A percentile compares a stretch with the other conserved stretches of the same genome.
phyloP scores from a whole-genome alignment of 2,797 vertebrate species.

The Gymnodraco acuticeps region DNA sequence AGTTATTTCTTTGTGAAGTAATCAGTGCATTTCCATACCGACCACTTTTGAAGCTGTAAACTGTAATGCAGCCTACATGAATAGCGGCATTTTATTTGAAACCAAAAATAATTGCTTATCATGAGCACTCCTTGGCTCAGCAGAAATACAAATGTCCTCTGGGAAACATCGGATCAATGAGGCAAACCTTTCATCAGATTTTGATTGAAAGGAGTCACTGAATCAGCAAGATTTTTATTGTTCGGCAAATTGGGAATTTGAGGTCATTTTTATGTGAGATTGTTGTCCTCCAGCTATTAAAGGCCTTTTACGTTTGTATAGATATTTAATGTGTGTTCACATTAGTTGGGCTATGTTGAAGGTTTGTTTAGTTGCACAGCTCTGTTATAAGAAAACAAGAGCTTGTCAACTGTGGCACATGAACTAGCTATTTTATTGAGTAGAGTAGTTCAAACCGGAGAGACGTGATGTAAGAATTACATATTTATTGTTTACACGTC shows the following conservation, averaged over 20 bases:
- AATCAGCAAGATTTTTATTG: conserved; percentile 50
- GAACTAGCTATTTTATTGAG: not conserved
- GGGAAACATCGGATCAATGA: conserved; percentile 65
- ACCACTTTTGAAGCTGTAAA: conserved; percentile 7
- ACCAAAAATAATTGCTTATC: conserved; percentile 39
- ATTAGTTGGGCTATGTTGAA: not conserved
- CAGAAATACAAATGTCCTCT: conserved; percentile 47
- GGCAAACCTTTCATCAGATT: conserved; percentile 62
- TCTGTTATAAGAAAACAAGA: not conserved
- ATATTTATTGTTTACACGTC: too few relatives aligned
- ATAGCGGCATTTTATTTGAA: conserved; percentile 3
- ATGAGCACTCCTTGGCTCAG: conserved; percentile 35
- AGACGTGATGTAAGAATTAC: too few relatives aligned
- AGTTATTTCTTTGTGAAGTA: not conserved
- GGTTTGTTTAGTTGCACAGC: not conserved
- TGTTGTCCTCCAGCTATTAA: conserved; percentile 16
- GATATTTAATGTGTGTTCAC: not conserved
- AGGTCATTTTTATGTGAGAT: not conserved
- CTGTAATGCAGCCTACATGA: not conserved
- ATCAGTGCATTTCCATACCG: not conserved
- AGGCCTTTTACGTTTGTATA: not conserved
- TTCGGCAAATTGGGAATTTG: conserved; percentile 39
- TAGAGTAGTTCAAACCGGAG: too few relatives aligned
- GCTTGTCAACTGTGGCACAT: not conserved
- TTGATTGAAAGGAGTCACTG: conserved; percentile 60